Base-by-base conservation (phyloP, 2,888 invertebrate species). In the Cephalotes varians region DNA sequence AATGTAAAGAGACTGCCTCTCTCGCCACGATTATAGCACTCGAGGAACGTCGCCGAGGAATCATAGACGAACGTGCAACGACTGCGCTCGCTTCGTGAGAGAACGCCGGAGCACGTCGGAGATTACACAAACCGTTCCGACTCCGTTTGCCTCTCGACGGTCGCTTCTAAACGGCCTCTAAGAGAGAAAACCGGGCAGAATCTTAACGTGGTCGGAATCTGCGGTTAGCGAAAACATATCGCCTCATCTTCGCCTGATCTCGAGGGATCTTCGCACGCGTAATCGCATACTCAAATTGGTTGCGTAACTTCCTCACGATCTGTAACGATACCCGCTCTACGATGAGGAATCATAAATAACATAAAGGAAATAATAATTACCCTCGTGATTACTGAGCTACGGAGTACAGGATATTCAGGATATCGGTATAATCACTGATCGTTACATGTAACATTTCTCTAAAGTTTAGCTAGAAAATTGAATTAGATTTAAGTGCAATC, bases 51-150 rank as follows among this genome's bases (percentile, higher is more conserved):
- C 87, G 86, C 86, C 64, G 87, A 89, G 88, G 88, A 87, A 89
- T 89, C 90, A 87, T 88, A 91, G 86, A 90, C 84, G 84, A 84
- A 88, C 90, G 88, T 87, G 87, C 85, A 81, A 69, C 82, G 74
- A 90, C 71, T 85, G 85, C 85, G 31, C 73, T 86, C 69, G 69
- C 84, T 77, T 77, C 84, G 86, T 81, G 72, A 85, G 85, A 83
- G 82, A 82, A 86, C 60, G 86, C 64, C 82, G 81, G 77, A 84
- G 86, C 82, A 89, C 79, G 67, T 81, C 72, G 72, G 12, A 34
- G 54, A 77, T 77, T 77, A 72, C 73, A 77, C 77, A 72, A 77
- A 56, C 40, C 37, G 12, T 12, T 40, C 15, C 54, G 51, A 18
- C 71, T 69, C 12, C 62, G 40, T 83, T 49, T 25, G 54, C 62